These are phyloP conservation scores for Nezara viridula DNA, from an alignment of 2,888 invertebrate species.

Conservation along the genomic window DNA sequence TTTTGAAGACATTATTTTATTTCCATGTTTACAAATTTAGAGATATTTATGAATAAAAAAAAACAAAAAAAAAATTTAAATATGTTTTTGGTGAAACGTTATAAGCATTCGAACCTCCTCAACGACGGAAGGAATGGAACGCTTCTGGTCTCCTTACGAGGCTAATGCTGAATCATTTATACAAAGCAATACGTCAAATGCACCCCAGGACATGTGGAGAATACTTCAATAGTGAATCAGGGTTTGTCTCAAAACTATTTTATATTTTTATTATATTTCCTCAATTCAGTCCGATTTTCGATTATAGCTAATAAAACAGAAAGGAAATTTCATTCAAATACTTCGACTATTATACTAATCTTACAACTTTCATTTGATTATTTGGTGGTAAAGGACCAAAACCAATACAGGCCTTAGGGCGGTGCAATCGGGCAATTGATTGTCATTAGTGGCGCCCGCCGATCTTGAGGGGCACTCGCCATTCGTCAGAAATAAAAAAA, in stretches of 20 bases:
- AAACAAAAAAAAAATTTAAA: not conserved
- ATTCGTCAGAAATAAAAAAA: too few species aligned
- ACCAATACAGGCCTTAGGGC: too few species aligned
- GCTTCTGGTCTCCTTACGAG: not conserved
- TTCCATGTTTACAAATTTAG: too few species aligned
- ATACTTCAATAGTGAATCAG: not conserved
- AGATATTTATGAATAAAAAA: not conserved
- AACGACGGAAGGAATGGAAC: not conserved
- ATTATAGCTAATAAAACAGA: not conserved
- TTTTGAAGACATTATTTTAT: too few species aligned
- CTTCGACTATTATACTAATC: too few species aligned
- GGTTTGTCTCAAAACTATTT: not conserved
- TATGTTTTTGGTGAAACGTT: not conserved
- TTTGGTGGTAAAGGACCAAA: too few species aligned
- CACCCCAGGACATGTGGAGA: not conserved
- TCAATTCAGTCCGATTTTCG: not conserved
- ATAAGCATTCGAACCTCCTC: not conserved
- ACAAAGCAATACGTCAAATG: constrained; percentile 22
- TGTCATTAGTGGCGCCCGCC: too few species aligned
- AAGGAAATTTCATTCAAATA: too few species aligned
- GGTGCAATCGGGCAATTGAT: too few species aligned
- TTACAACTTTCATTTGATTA: too few species aligned
- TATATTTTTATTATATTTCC: not conserved
- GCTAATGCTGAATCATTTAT: constrained; percentile 21
- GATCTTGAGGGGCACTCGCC: too few species aligned